Base-by-base conservation (phyloP, 2,888 invertebrate species). In the Troides oblongomaculatus region DNA sequence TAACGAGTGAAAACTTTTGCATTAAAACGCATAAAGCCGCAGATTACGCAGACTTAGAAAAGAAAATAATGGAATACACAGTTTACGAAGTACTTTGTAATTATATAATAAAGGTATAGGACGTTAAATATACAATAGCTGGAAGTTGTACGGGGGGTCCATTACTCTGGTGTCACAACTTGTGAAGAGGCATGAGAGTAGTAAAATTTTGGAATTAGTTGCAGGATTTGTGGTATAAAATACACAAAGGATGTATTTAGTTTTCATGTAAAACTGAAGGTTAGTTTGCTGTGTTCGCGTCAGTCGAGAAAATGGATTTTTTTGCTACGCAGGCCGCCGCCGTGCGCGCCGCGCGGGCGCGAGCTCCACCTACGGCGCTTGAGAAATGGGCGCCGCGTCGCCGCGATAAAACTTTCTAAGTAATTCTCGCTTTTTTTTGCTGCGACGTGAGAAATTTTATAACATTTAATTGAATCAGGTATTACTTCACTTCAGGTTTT, bases 361-460 rank as follows among this genome's bases (percentile, higher is more conserved):
- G 69, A 72, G 72, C 72, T 73, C 64, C 66, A 66, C 64, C 70
- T 68, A 71, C 70, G 58, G 36, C 64, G 59, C 69, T 64, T 73
- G 75, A 72, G 70, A 74, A 75, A 75, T 75, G 71, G 74, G 71
- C 62, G 70, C 68, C 65, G 46, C 71, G 66, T 69, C 70, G 53
- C 63, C 72, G 62, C 76, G 76, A 76, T 76, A 75, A 77, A 81
- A 80, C 70, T 81, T 81, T 78, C 65, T 73, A 78, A 69, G 78
- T 78, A 76, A 76, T 79, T 79, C 73, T 71, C 73, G 68, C 73
- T 70, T 69, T 73, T 71, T 71, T 72, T 53, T n/a, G 69, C 39
- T 36, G 62, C 56, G 57, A 69, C 61, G 69, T 65, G 65, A 62
- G 70, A 66, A 61, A 65, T 69, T 69, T 58, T 21, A 18, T 25